A percentile compares a stretch with the other conserved stretches of the same genome.
phyloP scores from a whole-genome alignment of 2,888 invertebrate species.

The Habroteleia sp. region DNA sequence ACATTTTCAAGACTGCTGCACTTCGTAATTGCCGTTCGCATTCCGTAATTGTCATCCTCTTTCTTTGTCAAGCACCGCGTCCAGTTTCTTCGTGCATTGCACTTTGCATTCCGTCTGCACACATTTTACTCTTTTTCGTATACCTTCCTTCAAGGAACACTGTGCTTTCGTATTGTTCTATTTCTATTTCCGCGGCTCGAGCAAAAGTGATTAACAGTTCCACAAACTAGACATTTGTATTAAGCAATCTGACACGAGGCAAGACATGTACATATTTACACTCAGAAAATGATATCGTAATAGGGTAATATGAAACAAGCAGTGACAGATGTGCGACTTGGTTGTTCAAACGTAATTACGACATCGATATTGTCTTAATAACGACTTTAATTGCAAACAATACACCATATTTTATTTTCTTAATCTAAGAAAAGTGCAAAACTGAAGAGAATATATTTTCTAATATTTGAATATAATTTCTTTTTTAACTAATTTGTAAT shows the following conservation, averaged over 20 bases:
- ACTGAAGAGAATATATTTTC: too few species aligned
- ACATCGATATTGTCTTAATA: too few species aligned
- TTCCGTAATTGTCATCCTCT: constrained; percentile 65
- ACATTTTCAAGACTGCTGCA: constrained; percentile 75
- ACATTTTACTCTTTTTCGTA: constrained; percentile 38
- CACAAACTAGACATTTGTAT: constrained; percentile 58
- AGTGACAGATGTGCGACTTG: too few species aligned
- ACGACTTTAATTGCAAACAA: too few species aligned
- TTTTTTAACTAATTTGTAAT: too few species aligned
- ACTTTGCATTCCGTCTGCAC: constrained; percentile 47
- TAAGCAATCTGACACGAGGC: constrained; percentile 32
- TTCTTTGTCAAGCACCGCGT: constrained; percentile 49
- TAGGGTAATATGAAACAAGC: too few species aligned
- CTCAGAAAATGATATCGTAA: too few species aligned
- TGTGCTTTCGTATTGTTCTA: constrained; percentile 31
- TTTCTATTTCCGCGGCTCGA: constrained; percentile 40
- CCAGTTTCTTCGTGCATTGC: constrained; percentile 58
- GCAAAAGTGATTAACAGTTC: constrained; percentile 52
- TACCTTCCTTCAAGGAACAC: constrained; percentile 2
- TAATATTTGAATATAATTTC: too few species aligned
- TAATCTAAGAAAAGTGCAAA: too few species aligned
- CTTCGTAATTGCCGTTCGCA: constrained; percentile 75
- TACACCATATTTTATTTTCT: too few species aligned
- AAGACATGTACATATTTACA: constrained; percentile 15
- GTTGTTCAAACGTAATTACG: too few species aligned